phyloP scores from a whole-genome alignment of 2,797 vertebrate genomes.

The Rhadinocentrus ornatus region DNA sequence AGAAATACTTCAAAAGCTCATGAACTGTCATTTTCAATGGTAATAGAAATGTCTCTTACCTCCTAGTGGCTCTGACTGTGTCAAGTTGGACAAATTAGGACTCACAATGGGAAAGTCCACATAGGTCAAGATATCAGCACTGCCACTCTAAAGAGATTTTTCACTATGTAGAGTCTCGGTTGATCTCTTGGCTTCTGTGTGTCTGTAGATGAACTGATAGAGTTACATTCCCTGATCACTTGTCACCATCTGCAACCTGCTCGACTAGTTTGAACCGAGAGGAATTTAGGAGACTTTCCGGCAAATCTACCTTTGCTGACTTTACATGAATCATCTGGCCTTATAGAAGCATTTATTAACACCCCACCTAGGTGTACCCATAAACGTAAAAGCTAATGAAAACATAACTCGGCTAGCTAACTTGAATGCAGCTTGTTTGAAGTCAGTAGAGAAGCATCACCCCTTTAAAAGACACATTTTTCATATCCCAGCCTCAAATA shows the following conservation, averaged over 20 bases:
- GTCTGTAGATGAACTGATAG: slow-evolving; percentile 41
- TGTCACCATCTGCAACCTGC: slow-evolving; percentile 76
- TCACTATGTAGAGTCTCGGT: neutral
- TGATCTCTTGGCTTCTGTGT: neutral
- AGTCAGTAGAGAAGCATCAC: slow-evolving; percentile 36
- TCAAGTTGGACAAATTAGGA: neutral
- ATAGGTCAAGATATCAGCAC: neutral
- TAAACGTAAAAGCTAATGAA: neutral
- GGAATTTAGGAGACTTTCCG: slow-evolving; percentile 50
- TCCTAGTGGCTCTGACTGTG: neutral
- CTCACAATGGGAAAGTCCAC: neutral
- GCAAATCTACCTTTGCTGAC: slow-evolving; percentile 33
- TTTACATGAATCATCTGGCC: neutral
- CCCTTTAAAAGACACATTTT: neutral
- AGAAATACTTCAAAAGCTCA: neutral
- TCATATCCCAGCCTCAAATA: neutral
- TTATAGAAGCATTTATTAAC: neutral
- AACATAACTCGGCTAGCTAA: slow-evolving; percentile 47
- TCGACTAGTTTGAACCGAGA: slow-evolving; percentile 71
- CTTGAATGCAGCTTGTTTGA: slow-evolving; percentile 24
- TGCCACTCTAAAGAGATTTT: neutral
- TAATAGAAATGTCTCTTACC: neutral
- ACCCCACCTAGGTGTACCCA: neutral
- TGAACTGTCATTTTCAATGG: neutral
- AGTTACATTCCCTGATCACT: slow-evolving; percentile 72